Base-by-base conservation (phyloP, 2,113 vertebrate genomes). In the Cygnus buccinator region DNA sequence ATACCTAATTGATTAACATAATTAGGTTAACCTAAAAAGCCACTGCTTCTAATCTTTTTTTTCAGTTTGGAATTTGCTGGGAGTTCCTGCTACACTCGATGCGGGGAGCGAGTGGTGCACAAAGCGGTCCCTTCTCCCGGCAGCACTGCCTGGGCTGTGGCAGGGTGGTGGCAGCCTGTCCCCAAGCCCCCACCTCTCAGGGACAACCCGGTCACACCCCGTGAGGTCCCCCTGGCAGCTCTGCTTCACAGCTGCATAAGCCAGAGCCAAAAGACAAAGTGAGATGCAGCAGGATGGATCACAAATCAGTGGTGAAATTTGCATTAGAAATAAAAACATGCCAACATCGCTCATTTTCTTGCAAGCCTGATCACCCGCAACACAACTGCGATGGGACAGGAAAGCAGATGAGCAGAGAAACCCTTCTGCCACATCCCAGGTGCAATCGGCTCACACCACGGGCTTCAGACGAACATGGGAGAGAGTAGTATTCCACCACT, bases 311-410 rank as follows among this genome's bases (percentile, higher is more conserved):
- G 58, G 52, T 52, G 72, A 35, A 26, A 62, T 81, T 89, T 96
- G 70, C 41, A 37, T 61, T 13, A 62, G 70, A 46, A 94, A 87
- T 84, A 58, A 89, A 87, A 94, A 87, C 83, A 50, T 54, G 92
- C 66, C 95, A 95, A 35, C 61, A 18, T 13, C 13, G 88, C 70
- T 95, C 70, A 63, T 84, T 71, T 78, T 57, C 78, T 52, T 72
- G 44, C 76, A 75, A 75, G 88, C 57, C 57, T 44, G 46, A 73
- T 76, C 78, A 73, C 54, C 35, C 41, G 10, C 74, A 65, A 50
- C 48, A 58, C 46, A 63, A 33, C 65, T 39, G n/a, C 3, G 0
- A 74, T 0, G 2, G 65, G 46, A 81, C 33, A 68, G 0, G 0
- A 66, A 33, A 44, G 48, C 28, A 74, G n/a, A 44, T 14, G 31